Evolutionary conservation across 2,888 invertebrate species (phyloP).

Genomic region (Venusia cambrica): DNA sequence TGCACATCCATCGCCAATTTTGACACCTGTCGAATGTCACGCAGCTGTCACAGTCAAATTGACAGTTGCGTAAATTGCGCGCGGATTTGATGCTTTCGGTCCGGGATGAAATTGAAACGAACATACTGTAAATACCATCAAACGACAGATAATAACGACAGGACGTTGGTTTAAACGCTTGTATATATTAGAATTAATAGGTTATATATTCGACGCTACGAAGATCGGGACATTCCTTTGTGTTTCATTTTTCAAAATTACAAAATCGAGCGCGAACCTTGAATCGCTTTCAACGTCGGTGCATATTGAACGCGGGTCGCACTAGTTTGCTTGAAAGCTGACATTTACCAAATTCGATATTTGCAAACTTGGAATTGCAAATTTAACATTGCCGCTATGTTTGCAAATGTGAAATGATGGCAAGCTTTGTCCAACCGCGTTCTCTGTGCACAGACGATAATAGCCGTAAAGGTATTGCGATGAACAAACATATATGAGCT

Average conservation of each 20-base stretch:
- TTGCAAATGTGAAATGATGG: too few relatives aligned
- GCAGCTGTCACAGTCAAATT: conserved; percentile 13
- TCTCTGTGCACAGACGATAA: conserved; percentile 18
- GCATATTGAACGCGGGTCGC: conserved; percentile 13
- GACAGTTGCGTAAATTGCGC: conserved; percentile 1
- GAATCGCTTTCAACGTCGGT: conserved; percentile 22
- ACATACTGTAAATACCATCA: too few relatives aligned
- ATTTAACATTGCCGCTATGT: too few relatives aligned
- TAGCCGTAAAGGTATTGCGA: conserved; percentile 49
- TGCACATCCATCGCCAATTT: too few relatives aligned
- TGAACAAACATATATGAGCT: conserved; percentile 48
- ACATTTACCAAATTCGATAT: too few relatives aligned
- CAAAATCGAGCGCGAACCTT: conserved; percentile 22
- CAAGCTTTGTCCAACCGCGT: conserved; percentile 4
- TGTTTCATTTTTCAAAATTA: conserved; percentile 27
- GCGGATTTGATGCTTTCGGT: too few relatives aligned
- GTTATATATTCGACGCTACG: conserved; percentile 44
- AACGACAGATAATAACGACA: conserved; percentile 23
- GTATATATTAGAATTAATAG: conserved; percentile 63
- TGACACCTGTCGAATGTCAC: background rate
- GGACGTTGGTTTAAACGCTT: conserved; percentile 32
- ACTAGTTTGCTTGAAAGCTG: too few relatives aligned
- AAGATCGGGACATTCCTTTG: conserved; percentile 35
- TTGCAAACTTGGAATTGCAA: too few relatives aligned
- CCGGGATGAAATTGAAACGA: background rate